Evolutionary conservation across 2,888 invertebrate species (phyloP), one percentile per base, ranked within the genome.

Genomic region (Drosophila hawaiiensis): DNA sequence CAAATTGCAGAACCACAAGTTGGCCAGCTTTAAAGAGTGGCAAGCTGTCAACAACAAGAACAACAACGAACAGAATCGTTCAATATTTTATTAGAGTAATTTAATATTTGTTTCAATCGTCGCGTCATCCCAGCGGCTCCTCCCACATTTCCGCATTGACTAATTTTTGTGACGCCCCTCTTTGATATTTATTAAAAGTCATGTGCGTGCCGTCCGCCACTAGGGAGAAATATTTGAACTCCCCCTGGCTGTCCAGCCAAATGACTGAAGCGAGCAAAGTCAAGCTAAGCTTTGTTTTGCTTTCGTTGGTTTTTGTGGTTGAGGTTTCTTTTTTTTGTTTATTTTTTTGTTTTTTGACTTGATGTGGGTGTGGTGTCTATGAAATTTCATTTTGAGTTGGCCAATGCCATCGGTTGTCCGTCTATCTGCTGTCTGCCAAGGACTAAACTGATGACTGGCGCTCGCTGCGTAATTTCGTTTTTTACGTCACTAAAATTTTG

Each of bases 101-200:
- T 90, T 84, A 69, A 90, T 85, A 87, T 85, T 82, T 78, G 55
- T 59, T 58, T 63, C 71, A 47, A 47, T 60, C 19, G 50, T 7
- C 10, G 28, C 37, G n/a, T 33, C 41, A 19, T 22, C 35, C n/a
- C 53, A 54, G n/a, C 37, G 53, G 33, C 16, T 22, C 16, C 6
- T 22, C 28, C 29, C 52, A 6, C 52, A 12, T 52, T 29, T n/a
- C 28, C 41, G 66, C 64, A 62, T 74, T 64, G 58, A 71, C 70
- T 74, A 70, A 70, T 70, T 69, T 73, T 68, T 73, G 56, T 72
- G 78, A 72, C 68, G 68, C 62, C 78, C 67, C 83, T 88, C 78
- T 90, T 88, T 88, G 88, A 85, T 90, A 85, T 85, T 85, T 85
- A 85, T 85, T 90, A 90, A 85, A 84, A 84, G 88, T 88, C 84